Base-by-base conservation (phyloP, 2,113 vertebrate species). In the Etheostoma cragini region DNA sequence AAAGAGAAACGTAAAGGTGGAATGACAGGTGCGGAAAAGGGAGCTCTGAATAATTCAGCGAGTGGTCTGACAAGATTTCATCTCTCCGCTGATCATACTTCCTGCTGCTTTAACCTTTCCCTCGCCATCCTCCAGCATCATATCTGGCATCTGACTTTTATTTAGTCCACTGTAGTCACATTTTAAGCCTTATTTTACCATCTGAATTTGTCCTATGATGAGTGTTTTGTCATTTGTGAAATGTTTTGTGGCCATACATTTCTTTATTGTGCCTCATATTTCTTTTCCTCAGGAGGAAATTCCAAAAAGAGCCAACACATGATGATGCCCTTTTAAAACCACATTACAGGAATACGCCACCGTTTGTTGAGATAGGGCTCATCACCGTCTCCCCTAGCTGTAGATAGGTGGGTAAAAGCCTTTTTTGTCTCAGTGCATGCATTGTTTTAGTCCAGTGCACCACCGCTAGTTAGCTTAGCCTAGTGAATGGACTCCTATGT, bases 41-140 rank as follows among this genome's bases (percentile, higher is more conserved):
- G 62, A 84, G n/a, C 49, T 21, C 54, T 93, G 76, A 93, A 93
- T 91, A 82, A 93, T 93, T 91, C 82, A 94, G 77, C 45, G 62
- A 83, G 38, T 64, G 73, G 78, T 83, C 81, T 79, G 81, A 53
- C 49, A 69, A 78, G 70, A 89, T 88, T 87, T 80, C 67, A 82
- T 83, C 80, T 80, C 66, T 71, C 50, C 22, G 47, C 75, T 84
- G 63, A 72, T 85, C 15, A n/a, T 73, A 49, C 47, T 58, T 7
- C 13, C 8, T 30, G 65, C 77, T 64, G 53, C 74, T 61, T 21
- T 47, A 26, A 46, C 26, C 46, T 7, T 42, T 38, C 52, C 54
- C 33, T 58, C 65, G 0, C 50, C 38, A 16, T 56, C 68, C 63
- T 19, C 50, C 6, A 2, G 11, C 15, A 1, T 69, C 63, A 14